phyloP scores from a whole-genome alignment of 2,888 invertebrate genomes.

The Pammene aurita region DNA sequence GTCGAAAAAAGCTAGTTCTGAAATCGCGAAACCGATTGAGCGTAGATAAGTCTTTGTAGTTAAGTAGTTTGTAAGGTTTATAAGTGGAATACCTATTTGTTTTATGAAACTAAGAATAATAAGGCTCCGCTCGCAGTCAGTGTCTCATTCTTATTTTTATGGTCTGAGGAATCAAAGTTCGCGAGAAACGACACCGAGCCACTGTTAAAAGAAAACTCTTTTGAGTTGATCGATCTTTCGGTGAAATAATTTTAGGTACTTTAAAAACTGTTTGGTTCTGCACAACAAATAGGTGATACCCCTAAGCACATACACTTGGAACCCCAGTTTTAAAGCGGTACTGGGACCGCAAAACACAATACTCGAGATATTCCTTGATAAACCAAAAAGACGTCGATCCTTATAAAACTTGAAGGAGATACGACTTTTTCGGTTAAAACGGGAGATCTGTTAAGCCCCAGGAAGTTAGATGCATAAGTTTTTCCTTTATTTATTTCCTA shows the following conservation, averaged over 20 bases:
- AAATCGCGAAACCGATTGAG: conserved; percentile 63
- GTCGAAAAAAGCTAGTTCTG: conserved; percentile 67
- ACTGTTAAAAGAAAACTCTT: too few species aligned
- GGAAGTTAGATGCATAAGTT: neutral
- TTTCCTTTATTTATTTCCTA: conserved; percentile 25
- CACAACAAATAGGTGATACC: conserved; percentile 12
- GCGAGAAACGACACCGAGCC: too few species aligned
- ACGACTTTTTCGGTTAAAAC: too few species aligned
- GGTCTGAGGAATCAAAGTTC: neutral
- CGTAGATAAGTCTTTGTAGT: conserved; percentile 62
- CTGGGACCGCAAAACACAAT: conserved; percentile 3
- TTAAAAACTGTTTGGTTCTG: neutral
- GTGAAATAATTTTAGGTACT: neutral
- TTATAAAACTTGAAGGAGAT: neutral
- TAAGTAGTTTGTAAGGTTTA: conserved; percentile 20
- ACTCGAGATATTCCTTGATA: neutral
- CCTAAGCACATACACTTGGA: conserved; percentile 1
- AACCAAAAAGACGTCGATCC: neutral
- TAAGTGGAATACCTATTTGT: conserved; percentile 9
- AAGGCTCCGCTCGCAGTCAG: too few species aligned
- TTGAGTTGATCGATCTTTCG: too few species aligned
- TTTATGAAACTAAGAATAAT: conserved; percentile 13
- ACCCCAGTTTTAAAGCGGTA: neutral
- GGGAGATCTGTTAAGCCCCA: too few species aligned
- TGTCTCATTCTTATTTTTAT: neutral